phyloP scores from a whole-genome alignment of 2,888 invertebrate species.

The Dicyrtomina minuta region DNA sequence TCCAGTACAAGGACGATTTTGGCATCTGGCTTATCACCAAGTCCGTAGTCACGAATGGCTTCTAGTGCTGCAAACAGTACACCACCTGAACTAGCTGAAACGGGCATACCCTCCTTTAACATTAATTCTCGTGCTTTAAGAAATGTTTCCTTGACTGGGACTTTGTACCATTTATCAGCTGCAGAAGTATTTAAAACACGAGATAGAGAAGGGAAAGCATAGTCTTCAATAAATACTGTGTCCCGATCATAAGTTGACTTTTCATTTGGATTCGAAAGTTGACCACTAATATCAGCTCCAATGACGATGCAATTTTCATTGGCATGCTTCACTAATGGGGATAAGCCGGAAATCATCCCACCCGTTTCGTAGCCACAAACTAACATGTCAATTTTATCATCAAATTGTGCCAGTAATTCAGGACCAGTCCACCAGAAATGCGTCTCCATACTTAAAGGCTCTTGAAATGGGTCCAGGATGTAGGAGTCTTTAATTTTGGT shows the following conservation, averaged over 20 bases:
- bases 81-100: neutral
- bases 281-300: conserved; percentile 14
- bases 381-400: neutral
- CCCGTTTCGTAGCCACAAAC: conserved; percentile 22
- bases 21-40: neutral
- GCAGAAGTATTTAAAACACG: neutral
- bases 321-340: neutral
- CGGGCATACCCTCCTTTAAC: conserved; percentile 9
- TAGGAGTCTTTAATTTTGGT: neutral
- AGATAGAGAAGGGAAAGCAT: neutral
- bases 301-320: neutral
- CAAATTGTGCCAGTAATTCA: conserved; percentile 3
- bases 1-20: conserved; percentile 10
- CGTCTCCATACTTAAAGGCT: neutral
- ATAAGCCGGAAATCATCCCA: conserved; percentile 9
- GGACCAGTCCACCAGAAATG: conserved; percentile 10
- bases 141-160: neutral
- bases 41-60: neutral
- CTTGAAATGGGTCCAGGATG: conserved; percentile 7
- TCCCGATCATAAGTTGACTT: neutral
- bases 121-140: conserved; percentile 4
- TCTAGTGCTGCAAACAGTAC: neutral
- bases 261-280: neutral
- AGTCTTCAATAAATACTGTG: neutral
- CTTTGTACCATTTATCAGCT: conserved; percentile 11